These are phyloP conservation scores for Glaucidium brasilianum DNA, from an alignment of 2,113 vertebrate species.

Conservation along the genomic window DNA sequence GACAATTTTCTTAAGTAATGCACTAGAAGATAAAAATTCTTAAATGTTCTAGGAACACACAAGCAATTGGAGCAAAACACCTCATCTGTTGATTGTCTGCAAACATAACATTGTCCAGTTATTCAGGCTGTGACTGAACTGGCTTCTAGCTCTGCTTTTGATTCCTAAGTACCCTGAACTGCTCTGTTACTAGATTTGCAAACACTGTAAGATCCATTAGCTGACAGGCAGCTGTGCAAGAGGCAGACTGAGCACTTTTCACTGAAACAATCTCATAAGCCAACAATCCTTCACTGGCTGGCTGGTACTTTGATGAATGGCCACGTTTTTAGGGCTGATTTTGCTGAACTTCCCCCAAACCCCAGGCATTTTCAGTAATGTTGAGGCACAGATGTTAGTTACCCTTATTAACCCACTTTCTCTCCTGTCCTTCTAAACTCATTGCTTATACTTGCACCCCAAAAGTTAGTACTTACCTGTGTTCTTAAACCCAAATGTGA, in stretches of 20 bases:
- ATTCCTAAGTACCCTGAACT: not conserved
- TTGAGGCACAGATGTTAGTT: not conserved
- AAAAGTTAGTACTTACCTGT: slow-evolving; percentile 73
- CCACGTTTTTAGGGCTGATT: not conserved
- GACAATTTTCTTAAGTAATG: not conserved
- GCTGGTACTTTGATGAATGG: not conserved
- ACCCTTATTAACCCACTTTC: not conserved
- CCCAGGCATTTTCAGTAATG: not conserved
- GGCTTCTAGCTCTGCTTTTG: not conserved
- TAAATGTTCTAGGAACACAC: not conserved
- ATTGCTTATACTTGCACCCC: not conserved
- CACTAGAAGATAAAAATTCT: not conserved
- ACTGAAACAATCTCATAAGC: not conserved
- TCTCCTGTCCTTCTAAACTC: not conserved
- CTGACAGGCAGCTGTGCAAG: not conserved
- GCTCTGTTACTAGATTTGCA: not conserved
- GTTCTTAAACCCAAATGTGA: slow-evolving; percentile 92
- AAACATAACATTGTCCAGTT: not conserved
- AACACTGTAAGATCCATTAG: not conserved
- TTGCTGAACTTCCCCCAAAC: not conserved
- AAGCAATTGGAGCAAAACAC: not conserved
- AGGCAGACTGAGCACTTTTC: not conserved
- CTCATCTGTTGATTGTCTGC: not conserved
- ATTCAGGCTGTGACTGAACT: not conserved
- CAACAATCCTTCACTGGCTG: not conserved